Percentiles rank a stretch among this genome's conserved stretches.
Evolutionary conservation across 2,113 vertebrate species (phyloP).

Genomic region (Embiotoca jacksoni): DNA sequence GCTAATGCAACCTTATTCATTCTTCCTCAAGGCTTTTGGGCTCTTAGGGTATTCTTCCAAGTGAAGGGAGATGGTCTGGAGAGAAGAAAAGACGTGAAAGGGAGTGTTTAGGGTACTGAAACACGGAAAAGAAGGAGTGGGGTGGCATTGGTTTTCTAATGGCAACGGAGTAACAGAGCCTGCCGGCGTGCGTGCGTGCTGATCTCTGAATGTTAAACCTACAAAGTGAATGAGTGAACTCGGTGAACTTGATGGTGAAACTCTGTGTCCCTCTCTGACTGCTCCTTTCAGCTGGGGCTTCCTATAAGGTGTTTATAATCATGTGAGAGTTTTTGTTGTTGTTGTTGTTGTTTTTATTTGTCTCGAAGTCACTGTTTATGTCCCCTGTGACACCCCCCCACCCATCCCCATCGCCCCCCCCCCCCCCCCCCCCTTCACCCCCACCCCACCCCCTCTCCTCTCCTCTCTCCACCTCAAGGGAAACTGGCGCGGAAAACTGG

Average conservation of each 20-base stretch:
- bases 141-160: slow-evolving; percentile 32
- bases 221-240: slow-evolving; percentile 22
- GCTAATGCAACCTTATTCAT: slow-evolving; percentile 23
- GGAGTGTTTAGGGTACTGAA: slow-evolving; percentile 45
- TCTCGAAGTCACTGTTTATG: slow-evolving; percentile 55
- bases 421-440: neutral
- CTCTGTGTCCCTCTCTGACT: neutral
- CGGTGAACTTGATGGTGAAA: slow-evolving; percentile 20
- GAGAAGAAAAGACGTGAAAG: slow-evolving; percentile 20
- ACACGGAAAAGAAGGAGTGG: slow-evolving; percentile 20
- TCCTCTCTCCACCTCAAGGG: slow-evolving; percentile 86
- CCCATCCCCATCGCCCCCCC: neutral
- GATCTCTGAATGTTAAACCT: slow-evolving; percentile 44
- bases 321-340: slow-evolving; percentile 27
- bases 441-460: slow-evolving; percentile 11
- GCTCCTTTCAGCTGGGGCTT: neutral
- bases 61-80: slow-evolving; percentile 4
- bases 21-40: slow-evolving; percentile 8
- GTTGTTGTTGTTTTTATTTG: slow-evolving; percentile 18
- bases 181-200: slow-evolving; percentile 20
- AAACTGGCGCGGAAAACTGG: slow-evolving; percentile 95
- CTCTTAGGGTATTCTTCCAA: slow-evolving; percentile 17
- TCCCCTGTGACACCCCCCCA: slow-evolving; percentile 44
- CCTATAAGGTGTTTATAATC: neutral
- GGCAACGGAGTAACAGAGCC: slow-evolving; percentile 17